Percentiles rank a stretch among this genome's conserved stretches.
Evolutionary conservation across 2,113 vertebrate species (phyloP).

Genomic region (Triplophysa rosa): DNA sequence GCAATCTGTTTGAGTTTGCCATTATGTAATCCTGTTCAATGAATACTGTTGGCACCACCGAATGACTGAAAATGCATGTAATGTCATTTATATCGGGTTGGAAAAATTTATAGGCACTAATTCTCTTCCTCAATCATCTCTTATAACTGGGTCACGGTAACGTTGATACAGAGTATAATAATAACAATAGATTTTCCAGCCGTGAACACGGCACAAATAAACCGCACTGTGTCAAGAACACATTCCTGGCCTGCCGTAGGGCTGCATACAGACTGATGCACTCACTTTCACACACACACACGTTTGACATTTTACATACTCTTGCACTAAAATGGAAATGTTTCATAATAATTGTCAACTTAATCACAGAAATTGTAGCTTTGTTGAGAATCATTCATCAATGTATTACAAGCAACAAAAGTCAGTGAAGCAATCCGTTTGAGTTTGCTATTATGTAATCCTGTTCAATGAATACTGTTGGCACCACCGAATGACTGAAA

Average conservation of each 20-base stretch:
- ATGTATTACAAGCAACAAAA: too few species aligned
- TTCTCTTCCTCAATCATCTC: constrained; percentile 26
- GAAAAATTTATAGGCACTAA: too few species aligned
- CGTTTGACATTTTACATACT: too few species aligned
- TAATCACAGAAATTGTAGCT: too few species aligned
- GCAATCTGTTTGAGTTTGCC: background rate
- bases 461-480: background rate
- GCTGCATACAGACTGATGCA: background rate
- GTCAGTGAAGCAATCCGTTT: background rate
- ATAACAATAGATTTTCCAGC: constrained; percentile 33
- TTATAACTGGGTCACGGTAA: constrained; percentile 28
- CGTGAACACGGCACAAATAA: constrained; percentile 28
- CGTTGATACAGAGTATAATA: constrained; percentile 14
- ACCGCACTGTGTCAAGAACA: constrained; percentile 13
- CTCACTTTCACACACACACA: too few species aligned
- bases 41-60: background rate
- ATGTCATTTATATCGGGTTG: too few species aligned
- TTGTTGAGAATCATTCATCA: too few species aligned
- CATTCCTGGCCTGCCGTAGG: constrained; percentile 16
- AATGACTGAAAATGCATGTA: too few species aligned
- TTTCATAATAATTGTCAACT: background rate
- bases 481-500: too few species aligned
- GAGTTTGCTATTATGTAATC: background rate
- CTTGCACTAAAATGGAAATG: background rate
- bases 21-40: background rate